A percentile compares a stretch with the other conserved stretches of the same genome.
Conservation (phyloP, 2,888 invertebrate species). For the Apotomis capreana region DNA sequence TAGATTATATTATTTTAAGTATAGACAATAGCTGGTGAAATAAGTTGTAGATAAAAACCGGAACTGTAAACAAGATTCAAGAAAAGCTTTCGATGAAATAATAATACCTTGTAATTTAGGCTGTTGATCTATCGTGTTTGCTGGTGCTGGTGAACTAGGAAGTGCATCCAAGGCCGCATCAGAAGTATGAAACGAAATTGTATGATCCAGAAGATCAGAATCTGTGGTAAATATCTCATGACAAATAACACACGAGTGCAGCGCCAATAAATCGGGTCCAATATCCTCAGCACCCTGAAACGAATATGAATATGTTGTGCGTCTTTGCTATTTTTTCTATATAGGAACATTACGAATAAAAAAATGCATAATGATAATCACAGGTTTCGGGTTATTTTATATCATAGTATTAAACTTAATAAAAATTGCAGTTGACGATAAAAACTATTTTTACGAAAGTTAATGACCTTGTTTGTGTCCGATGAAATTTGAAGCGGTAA, state of each 20-base stretch:
- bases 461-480: slow-evolving; percentile 55
- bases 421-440: not conserved
- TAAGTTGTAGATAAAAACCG: too few relatives aligned
- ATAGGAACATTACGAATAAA: slow-evolving; percentile 17
- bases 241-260: slow-evolving; percentile 75
- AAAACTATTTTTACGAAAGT: not conserved
- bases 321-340: slow-evolving; percentile 16
- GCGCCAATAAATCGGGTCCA: slow-evolving; percentile 68
- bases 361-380: too few relatives aligned
- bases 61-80: not conserved
- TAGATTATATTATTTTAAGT: too few relatives aligned
- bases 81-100: not conserved
- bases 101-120: slow-evolving; percentile 41
- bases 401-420: slow-evolving; percentile 8
- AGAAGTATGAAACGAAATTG: slow-evolving; percentile 71
- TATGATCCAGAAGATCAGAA: slow-evolving; percentile 73
- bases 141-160: slow-evolving; percentile 37
- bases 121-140: slow-evolving; percentile 44
- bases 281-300: slow-evolving; percentile 58
- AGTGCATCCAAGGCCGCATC: slow-evolving; percentile 50
- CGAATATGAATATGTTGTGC: not conserved
- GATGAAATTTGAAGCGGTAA: slow-evolving; percentile 64
- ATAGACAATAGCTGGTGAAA: too few relatives aligned
- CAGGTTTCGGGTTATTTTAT: not conserved
- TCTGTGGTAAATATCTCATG: slow-evolving; percentile 78